These are phyloP conservation scores for Drosophila mimica DNA, from an alignment of 2,888 invertebrate genomes.

Conservation along the genomic window DNA sequence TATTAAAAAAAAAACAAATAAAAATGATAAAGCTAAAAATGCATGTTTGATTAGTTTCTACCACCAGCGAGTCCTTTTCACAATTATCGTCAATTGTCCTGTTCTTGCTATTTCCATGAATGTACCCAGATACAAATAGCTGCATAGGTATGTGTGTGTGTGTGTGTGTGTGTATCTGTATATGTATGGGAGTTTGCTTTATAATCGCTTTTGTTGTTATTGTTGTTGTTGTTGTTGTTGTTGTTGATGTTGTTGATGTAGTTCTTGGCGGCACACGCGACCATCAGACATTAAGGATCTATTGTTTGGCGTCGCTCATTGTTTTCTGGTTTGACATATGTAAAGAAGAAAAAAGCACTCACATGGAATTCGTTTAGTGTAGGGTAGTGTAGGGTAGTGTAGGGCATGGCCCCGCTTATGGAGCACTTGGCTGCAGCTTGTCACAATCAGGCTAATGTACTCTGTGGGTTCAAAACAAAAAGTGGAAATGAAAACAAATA, in stretches of 20 bases:
- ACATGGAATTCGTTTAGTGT: constrained; percentile 5
- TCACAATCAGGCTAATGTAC: constrained; percentile 74
- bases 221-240: constrained; percentile 19
- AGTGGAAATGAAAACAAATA: constrained; percentile 36
- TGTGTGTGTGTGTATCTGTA: constrained; percentile 1
- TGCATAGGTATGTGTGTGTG: constrained; percentile 3
- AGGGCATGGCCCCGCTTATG: constrained; percentile 16
- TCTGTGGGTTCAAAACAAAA: constrained; percentile 39
- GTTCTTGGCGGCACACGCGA: constrained; percentile 37
- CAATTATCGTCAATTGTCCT: constrained; percentile 15
- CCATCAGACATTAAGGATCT: constrained; percentile 48
- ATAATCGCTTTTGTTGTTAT: neutral
- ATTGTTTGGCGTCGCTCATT: constrained; percentile 61
- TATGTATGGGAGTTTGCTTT: constrained; percentile 8
- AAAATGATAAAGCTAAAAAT: neutral
- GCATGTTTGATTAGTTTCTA: constrained; percentile 1
- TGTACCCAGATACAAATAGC: neutral
- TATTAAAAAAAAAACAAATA: neutral
- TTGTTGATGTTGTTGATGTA: constrained; percentile 17
- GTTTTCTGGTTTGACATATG: constrained; percentile 66
- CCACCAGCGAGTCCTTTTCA: constrained; percentile 10
- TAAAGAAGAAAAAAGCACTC: constrained; percentile 12
- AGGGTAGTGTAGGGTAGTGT: neutral
- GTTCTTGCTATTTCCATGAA: constrained; percentile 4
- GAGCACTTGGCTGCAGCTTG: constrained; percentile 65